These are phyloP conservation scores for Falco berigora DNA, from an alignment of 2,797 vertebrate species.

Conservation along the genomic window DNA sequence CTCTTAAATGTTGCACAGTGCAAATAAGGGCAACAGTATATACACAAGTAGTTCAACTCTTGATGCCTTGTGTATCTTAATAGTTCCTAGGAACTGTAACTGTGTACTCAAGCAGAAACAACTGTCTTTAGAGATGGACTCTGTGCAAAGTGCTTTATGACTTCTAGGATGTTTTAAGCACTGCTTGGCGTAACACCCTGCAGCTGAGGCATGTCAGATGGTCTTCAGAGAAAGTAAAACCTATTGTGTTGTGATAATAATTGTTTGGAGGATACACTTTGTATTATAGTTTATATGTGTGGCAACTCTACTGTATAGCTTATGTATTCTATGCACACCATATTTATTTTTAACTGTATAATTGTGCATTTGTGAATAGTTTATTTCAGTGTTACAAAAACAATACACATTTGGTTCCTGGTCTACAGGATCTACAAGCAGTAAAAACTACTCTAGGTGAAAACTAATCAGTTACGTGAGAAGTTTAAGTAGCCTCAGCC, in stretches of 20 bases:
- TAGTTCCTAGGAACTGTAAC: not conserved
- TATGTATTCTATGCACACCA: not conserved
- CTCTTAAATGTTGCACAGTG: not conserved
- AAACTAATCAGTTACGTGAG: not conserved
- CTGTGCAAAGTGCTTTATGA: not conserved
- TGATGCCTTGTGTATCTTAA: not conserved
- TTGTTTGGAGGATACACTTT: not conserved
- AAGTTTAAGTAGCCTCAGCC: not conserved
- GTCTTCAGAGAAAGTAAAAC: not conserved
- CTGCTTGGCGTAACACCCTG: not conserved
- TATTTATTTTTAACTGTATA: not conserved
- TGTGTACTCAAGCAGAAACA: not conserved
- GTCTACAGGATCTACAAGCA: not conserved
- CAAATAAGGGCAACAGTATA: not conserved
- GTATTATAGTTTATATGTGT: not conserved
- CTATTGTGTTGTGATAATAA: not conserved
- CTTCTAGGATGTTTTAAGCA: not conserved
- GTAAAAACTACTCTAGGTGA: not conserved
- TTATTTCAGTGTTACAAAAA: not conserved
- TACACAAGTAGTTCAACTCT: not conserved
- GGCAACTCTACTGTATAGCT: not conserved
- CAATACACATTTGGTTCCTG: not conserved
- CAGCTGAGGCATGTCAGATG: not conserved
- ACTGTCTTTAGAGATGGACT: not conserved
- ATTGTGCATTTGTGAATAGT: not conserved